Conservation (phyloP, 1,140 invertebrate genomes). For the Caerostris darwini region DNA sequence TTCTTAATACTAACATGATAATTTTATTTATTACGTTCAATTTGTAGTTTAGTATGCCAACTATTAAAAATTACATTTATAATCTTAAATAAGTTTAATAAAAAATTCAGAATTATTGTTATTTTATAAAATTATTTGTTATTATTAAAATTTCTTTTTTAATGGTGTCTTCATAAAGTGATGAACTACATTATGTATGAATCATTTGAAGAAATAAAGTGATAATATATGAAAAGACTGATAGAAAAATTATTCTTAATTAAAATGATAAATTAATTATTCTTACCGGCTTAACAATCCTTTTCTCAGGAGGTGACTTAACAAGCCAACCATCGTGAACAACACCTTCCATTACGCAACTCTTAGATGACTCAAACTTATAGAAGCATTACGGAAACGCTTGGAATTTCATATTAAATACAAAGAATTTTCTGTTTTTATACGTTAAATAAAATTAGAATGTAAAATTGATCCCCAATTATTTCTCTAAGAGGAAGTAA, state of each 20-base stretch:
- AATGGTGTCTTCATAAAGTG: not conserved
- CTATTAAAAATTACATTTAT: no score
- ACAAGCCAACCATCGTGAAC: slow-evolving; percentile 94
- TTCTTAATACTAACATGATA: no score
- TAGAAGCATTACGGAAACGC: slow-evolving; percentile 18
- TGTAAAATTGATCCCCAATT: not conserved
- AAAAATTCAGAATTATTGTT: no score
- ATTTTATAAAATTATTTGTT: no score
- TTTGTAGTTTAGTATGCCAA: no score
- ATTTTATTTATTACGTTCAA: no score
- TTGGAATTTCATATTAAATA: not conserved
- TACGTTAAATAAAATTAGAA: not conserved
- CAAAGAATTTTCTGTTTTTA: not conserved
- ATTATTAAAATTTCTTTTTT: no score
- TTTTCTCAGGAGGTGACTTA: slow-evolving; percentile 94
- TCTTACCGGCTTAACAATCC: slow-evolving; percentile 93
- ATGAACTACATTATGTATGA: not conserved
- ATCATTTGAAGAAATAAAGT: not conserved
- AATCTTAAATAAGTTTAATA: no score
- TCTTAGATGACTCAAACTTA: slow-evolving; percentile 7
- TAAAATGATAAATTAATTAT: not conserved
- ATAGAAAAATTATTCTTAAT: not conserved
- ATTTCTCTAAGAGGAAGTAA: not conserved
- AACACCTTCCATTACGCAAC: slow-evolving; percentile 80
- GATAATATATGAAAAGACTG: not conserved